phyloP scores from a whole-genome alignment of 2,797 vertebrate genomes.

The Poecile montanus region DNA sequence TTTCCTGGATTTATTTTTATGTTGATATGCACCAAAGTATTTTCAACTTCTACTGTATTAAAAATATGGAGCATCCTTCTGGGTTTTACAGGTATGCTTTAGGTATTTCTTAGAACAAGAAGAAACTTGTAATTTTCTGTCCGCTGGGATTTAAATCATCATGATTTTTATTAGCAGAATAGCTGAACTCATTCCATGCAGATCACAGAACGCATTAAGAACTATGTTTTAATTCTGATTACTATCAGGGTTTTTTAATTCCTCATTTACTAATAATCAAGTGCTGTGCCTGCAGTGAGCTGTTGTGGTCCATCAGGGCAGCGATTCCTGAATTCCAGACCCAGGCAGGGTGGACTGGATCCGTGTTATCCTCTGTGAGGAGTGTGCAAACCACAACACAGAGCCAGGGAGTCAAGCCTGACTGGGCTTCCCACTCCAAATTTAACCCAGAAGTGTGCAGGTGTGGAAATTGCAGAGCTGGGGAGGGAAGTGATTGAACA shows the following conservation, averaged over 20 bases:
- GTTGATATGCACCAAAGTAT: not conserved
- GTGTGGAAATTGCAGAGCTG: not conserved
- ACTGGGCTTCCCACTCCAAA: not conserved
- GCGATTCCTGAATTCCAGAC: slow-evolving; percentile 33
- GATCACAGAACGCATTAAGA: not conserved
- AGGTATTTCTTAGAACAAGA: not conserved
- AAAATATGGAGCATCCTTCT: not conserved
- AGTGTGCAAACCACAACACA: not conserved
- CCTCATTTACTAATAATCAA: not conserved
- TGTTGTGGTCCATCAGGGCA: slow-evolving; percentile 1
- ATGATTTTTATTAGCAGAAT: not conserved
- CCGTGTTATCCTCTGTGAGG: not conserved
- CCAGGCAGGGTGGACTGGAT: slow-evolving; percentile 4
- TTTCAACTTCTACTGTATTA: not conserved
- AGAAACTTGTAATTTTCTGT: not conserved
- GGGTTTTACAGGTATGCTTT: not conserved
- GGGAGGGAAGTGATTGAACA: not conserved
- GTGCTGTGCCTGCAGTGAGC: not conserved
- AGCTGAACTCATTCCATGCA: not conserved
- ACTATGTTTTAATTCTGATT: not conserved
- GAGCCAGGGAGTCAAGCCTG: not conserved
- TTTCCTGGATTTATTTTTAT: not conserved
- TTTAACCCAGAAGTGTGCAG: not conserved
- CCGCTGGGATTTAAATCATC: not conserved
- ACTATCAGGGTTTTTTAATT: not conserved